A percentile compares a stretch with the other conserved stretches of the same genome.
Evolutionary conservation across 2,888 invertebrate species (phyloP).

Genomic region (Anoncus sp.): DNA sequence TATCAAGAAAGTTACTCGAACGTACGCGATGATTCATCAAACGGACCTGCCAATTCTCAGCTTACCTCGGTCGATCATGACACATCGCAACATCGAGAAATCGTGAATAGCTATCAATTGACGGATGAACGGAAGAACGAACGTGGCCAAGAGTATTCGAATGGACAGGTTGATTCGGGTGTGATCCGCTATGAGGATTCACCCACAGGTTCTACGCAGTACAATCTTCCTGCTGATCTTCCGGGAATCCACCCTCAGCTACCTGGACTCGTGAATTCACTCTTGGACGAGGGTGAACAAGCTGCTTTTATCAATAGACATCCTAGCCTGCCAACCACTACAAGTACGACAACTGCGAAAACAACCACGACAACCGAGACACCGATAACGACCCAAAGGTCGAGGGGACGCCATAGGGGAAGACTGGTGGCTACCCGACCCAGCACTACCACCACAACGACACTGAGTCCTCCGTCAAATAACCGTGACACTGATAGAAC

Average conservation of each 20-base stretch:
- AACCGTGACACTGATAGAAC: constrained; percentile 71
- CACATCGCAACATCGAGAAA: constrained; percentile 60
- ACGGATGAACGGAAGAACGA: constrained; percentile 58
- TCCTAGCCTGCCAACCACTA: constrained; percentile 61
- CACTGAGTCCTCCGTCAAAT: constrained; percentile 66
- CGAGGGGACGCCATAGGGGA: constrained; percentile 69
- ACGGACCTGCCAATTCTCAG: constrained; percentile 62
- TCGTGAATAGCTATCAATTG: constrained; percentile 58
- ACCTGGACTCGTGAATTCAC: constrained; percentile 86
- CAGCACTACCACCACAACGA: constrained; percentile 72
- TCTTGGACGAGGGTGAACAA: constrained; percentile 84
- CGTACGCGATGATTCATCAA: constrained; percentile 62
- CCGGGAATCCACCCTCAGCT: constrained; percentile 86
- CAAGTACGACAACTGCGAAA: constrained; percentile 72
- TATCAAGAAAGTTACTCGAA: constrained; percentile 66
- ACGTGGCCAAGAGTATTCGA: constrained; percentile 65
- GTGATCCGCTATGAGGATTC: constrained; percentile 63
- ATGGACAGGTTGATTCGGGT: constrained; percentile 64
- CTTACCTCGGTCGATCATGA: constrained; percentile 62
- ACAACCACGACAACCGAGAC: constrained; percentile 70
- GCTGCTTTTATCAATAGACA: constrained; percentile 55
- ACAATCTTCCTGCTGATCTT: constrained; percentile 85
- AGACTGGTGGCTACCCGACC: constrained; percentile 72
- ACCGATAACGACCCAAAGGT: constrained; percentile 74
- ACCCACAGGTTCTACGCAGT: constrained; percentile 82